These are phyloP conservation scores for Syngnathus scovelli DNA, from an alignment of 2,113 vertebrate species.

Conservation along the genomic window DNA sequence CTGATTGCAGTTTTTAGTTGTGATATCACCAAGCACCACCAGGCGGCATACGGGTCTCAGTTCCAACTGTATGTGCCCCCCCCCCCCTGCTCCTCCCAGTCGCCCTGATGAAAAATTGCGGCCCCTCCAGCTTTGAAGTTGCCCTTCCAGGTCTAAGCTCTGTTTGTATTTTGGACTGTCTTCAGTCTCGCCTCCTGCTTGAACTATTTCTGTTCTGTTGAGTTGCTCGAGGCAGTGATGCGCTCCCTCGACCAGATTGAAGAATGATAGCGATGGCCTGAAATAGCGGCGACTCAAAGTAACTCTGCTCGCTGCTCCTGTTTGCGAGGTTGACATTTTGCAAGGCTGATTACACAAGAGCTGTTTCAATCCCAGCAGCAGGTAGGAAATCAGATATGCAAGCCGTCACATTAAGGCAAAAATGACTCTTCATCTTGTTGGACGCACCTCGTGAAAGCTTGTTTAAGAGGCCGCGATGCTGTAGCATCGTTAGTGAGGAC, in stretches of 20 bases:
- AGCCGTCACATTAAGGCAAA: background rate
- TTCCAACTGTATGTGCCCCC: too few relatives aligned
- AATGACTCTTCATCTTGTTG: background rate
- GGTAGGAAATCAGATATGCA: background rate
- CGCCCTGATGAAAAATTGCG: too few relatives aligned
- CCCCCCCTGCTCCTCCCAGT: too few relatives aligned
- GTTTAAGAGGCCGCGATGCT: background rate
- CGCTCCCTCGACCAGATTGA: slow-evolving; percentile 3
- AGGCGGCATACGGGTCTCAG: too few relatives aligned
- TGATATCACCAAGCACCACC: too few relatives aligned
- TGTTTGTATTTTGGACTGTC: background rate
- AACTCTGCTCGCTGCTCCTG: background rate
- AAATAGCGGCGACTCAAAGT: slow-evolving; percentile 1
- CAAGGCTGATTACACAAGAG: background rate
- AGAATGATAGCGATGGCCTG: background rate
- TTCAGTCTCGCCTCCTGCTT: background rate
- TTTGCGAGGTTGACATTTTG: slow-evolving; percentile 1
- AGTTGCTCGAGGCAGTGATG: slow-evolving; percentile 1
- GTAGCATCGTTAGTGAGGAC: background rate
- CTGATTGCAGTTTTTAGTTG: too few relatives aligned
- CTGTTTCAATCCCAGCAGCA: background rate
- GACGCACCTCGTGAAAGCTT: background rate
- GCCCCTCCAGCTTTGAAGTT: too few relatives aligned
- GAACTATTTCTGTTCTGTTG: background rate
- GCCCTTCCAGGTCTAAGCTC: too few relatives aligned